Evolutionary conservation across 2,888 invertebrate species (phyloP).

Genomic region (Rotaria socialis): DNA sequence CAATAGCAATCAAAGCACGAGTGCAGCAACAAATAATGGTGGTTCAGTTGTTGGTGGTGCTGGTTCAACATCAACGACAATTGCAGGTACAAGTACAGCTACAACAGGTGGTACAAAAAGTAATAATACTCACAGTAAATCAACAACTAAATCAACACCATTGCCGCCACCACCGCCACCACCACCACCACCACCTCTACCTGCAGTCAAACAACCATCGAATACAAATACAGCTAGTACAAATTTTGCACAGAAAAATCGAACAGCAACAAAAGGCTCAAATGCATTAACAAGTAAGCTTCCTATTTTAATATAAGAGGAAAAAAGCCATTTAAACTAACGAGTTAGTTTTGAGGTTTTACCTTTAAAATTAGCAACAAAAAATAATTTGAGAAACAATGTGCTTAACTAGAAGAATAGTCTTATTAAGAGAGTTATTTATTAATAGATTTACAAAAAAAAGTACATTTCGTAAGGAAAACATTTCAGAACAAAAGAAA

Average conservation of each 20-base stretch:
- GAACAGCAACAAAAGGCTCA: background rate
- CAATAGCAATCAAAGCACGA: conserved; percentile 32
- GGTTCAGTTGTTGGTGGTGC: background rate
- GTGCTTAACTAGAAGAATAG: too few species aligned
- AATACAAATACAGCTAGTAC: background rate
- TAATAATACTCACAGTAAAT: conserved; percentile 18
- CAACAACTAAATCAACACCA: background rate
- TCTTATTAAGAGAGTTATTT: too few species aligned
- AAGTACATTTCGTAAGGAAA: too few species aligned
- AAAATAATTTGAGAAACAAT: too few species aligned
- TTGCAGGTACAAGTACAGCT: conserved; percentile 20
- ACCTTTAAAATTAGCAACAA: too few species aligned
- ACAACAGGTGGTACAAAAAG: conserved; percentile 25
- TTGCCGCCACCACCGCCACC: background rate
- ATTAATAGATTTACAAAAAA: too few species aligned
- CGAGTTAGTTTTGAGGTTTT: too few species aligned
- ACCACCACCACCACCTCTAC: background rate
- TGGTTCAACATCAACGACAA: conserved; percentile 10
- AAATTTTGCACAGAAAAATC: background rate
- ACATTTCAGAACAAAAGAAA: too few species aligned
- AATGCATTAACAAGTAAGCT: background rate
- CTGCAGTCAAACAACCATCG: background rate
- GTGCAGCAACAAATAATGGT: conserved; percentile 31
- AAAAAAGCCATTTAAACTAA: too few species aligned
- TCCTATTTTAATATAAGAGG: background rate